Evolutionary conservation across 64 coral and sea anemone genomes (phyloP), one percentile per base, ranked within the genome.

Genomic region (Cladopsammia gracilis): DNA sequence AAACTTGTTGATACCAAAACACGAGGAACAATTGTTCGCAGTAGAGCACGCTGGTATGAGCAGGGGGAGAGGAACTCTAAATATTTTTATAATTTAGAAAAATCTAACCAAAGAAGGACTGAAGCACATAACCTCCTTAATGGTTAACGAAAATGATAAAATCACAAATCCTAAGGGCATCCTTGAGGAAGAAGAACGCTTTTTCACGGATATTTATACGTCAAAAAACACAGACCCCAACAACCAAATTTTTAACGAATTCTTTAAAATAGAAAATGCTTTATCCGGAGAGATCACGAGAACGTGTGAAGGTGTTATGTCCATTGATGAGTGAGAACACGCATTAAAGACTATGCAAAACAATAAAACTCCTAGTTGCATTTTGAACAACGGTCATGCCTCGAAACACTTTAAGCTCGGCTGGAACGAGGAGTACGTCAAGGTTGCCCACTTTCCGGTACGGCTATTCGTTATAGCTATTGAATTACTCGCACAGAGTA

Each of bases 281-380:
- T 73, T 73, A 73, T 73, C 71, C 42, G 83, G 70, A 86, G 83
- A 86, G n/a, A 86, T 50, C 46, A 52, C 46, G 8, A 76, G 58
- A 76, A 48, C 42, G 43, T 58, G 70, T 12, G 71, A 89, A 75
- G 87, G 87, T 77, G 44, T 34, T 19, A 62, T 76, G 73, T 24
- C 87, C 4, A 6, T 77, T 56, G 1, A 74, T 26, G 87, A 89
- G 68, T 76, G 71, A 77, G 51, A 76, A 26, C 22, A 24, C 10
- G 48, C 24, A 18, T 70, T 86, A 24, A 86, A 71, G 4, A n/a
- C 24, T 43, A 86, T 86, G 83, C 60, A 12, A 48, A 71, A 67
- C 45, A 69, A 67, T 10, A 86, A 70, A 49, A 86, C 83, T 56
- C 83, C 83, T 8, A 78, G 75, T 57, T 78, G 75, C 45, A 42